Base-by-base conservation (phyloP, 2,888 invertebrate genomes). In the Polia nebulosa region DNA sequence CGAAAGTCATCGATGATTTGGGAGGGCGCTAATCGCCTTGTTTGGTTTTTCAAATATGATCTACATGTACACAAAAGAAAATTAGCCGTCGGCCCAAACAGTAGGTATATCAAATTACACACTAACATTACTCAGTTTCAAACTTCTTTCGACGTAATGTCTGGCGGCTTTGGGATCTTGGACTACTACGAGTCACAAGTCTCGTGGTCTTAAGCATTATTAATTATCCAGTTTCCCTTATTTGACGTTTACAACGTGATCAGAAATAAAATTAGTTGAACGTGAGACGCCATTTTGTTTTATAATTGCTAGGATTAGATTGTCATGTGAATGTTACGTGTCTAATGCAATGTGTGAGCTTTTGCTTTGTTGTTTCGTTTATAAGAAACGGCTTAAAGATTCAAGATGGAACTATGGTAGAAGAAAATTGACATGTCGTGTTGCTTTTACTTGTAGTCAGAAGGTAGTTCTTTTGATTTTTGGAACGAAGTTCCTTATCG, bases 161-260 rank as follows among this genome's bases (percentile, higher is more conserved):
- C n/a, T n/a, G n/a, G n/a, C n/a, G n/a, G n/a, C n/a, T n/a, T n/a
- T n/a, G 29, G 29, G 39, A 8, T 47, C 39, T 36, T n/a, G 27
- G 29, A 34, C 15, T 17, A 0, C n/a, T 25, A 49, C 58, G 51
- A 62, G 41, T 47, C 41, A 47, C 59, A 44, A 36, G 36, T n/a
- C 34, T 52, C 51, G 70, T 29, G 34, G 55, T 9, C 64, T 44
- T 52, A 41, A 64, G 29, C 22, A 52, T 52, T 65, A 53, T 45
- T 62, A 71, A 71, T 71, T 77, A 75, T 44, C 72, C 47, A 9
- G 60, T 69, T 73, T 75, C 59, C 69, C 75, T 65, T 82, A 62
- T 63, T 66, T 68, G 72, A 65, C 15, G 45, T 47, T 58, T 13
- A 58, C 47, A 44, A 71, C 72, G 72, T 72, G 72, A 65, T 52